phyloP scores from a whole-genome alignment of 2,797 vertebrate species.

The Hybognathus amarus region DNA sequence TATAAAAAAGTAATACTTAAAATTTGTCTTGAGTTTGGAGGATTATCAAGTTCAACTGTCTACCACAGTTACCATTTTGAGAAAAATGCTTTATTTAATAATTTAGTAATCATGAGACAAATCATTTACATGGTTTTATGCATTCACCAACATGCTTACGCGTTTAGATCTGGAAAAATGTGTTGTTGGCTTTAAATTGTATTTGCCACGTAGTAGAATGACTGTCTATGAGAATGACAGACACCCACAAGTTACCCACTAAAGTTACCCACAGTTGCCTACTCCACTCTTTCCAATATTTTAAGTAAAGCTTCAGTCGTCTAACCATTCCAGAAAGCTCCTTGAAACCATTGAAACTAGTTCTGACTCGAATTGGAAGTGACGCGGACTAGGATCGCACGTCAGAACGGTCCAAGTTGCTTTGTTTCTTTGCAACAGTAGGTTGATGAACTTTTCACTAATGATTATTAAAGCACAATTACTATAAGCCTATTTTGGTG shows the following conservation, averaged over 20 bases:
- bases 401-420: neutral
- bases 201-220: no score
- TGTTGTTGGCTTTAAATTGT: neutral
- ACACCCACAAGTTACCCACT: no score
- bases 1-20: neutral
- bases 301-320: neutral
- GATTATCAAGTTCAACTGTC: no score
- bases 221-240: no score
- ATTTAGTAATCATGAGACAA: neutral
- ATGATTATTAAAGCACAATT: neutral
- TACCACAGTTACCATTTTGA: neutral
- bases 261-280: no score
- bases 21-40: neutral
- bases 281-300: neutral
- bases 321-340: neutral
- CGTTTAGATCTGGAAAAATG: neutral
- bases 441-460: neutral
- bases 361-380: neutral
- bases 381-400: neutral
- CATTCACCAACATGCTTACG: neutral
- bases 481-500: neutral
- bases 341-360: neutral
- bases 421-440: neutral
- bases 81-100: neutral
- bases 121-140: neutral